Evolutionary conservation across 2,888 invertebrate genomes (phyloP).

Genomic region (Odontocolon sp.): DNA sequence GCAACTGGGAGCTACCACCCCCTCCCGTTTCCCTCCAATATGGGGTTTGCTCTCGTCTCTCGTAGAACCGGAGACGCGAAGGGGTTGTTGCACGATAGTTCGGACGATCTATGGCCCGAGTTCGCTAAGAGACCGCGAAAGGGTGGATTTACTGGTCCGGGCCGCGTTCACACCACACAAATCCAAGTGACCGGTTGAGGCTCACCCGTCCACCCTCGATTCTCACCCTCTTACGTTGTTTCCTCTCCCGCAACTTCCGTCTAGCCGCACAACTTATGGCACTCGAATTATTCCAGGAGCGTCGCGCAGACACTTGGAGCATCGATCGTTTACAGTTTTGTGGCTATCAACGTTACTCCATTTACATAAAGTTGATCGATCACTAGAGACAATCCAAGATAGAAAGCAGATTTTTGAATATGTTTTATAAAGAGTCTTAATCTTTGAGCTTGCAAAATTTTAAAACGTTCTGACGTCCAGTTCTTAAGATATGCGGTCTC

Average conservation of each 20-base stretch:
- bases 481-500: too few relatives aligned
- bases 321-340: slow-evolving; percentile 49
- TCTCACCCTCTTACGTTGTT: slow-evolving; percentile 62
- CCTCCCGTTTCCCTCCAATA: background rate
- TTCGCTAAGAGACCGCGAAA: slow-evolving; percentile 79
- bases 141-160: slow-evolving; percentile 80
- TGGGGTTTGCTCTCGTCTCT: slow-evolving; percentile 42
- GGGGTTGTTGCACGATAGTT: slow-evolving; percentile 78
- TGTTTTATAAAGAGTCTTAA: too few relatives aligned
- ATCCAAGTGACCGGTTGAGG: slow-evolving; percentile 79
- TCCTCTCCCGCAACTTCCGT: slow-evolving; percentile 64
- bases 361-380: too few relatives aligned
- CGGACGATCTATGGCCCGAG: slow-evolving; percentile 79
- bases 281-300: slow-evolving; percentile 70
- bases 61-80: slow-evolving; percentile 45
- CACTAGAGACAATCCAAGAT: too few relatives aligned
- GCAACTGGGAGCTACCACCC: slow-evolving; percentile 7
- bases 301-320: slow-evolving; percentile 26
- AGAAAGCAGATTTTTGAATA: too few relatives aligned
- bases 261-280: slow-evolving; percentile 75
- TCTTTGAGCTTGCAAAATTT: too few relatives aligned
- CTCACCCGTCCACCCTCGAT: slow-evolving; percentile 59
- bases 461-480: too few relatives aligned
- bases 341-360: too few relatives aligned
- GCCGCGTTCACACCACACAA: slow-evolving; percentile 80